Base-by-base conservation (phyloP, 2,888 invertebrate genomes). In the Amblyjoppa proteus region DNA sequence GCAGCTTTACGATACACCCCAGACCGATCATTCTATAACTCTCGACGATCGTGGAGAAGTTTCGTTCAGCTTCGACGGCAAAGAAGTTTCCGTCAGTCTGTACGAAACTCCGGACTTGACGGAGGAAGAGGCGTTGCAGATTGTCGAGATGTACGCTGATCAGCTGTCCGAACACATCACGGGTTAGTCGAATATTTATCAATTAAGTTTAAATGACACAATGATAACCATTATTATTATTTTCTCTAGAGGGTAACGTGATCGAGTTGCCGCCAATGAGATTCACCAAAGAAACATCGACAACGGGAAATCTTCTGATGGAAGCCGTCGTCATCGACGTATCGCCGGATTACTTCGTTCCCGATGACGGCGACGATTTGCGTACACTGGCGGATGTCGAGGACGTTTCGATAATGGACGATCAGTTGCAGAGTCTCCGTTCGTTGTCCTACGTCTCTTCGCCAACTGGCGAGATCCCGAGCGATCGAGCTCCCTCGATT, bases 81-180 rank as follows among this genome's bases (percentile, higher is more conserved):
- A 97, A 94, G 98, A 98, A 94, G 97, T 98, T 0, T 98, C 98
- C 0, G 97, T 98, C 0, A 98, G 98, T 3, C 94, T 98, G 2
- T 98, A 98, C 91, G 98, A 98, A 95, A 98, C 98, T 0, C 98
- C 98, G 0, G 98, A 98, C 94, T 95, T 98, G 73, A 98, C 98
- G 0, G 98, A 98, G 94, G 98, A 98, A 93, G 98, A 98, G 94
- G 98, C 98, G 0, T 95, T 98, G 49, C 97, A 98, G 94, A 98
- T 98, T 90, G 97, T 98, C 0, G 98, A 98, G 95, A 98, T 98
- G 98, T 98, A 98, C 91, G 98, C 98, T 0, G 98, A 98, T 92
- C 98, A 98, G 94, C 95, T 98, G 81, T 98, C 98, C 0, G 98
- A 98, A 94, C 97, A 98, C 92, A 97, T 98, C 13, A 95, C 96